Conservation (phyloP, 2,113 vertebrate species). For the Poecilia latipinna region DNA sequence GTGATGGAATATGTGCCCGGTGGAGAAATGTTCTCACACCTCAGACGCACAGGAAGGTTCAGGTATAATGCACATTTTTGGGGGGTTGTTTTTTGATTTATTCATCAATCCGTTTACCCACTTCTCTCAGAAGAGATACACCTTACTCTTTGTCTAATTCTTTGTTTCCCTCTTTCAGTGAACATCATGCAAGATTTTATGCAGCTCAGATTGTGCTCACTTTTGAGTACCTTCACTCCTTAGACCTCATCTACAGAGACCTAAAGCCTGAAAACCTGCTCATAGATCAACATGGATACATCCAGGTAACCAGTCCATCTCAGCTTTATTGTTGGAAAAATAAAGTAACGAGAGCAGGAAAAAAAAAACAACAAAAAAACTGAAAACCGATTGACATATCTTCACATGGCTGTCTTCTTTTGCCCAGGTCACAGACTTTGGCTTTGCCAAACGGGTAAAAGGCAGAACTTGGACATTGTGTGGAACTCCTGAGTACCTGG, state of each 20-base stretch:
- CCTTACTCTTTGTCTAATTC: constrained; percentile 8
- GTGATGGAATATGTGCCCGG: constrained; percentile 99
- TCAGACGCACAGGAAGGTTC: constrained; percentile 98
- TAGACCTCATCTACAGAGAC: constrained; percentile 99
- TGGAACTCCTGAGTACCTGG: constrained; percentile 98
- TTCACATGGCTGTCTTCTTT: neutral
- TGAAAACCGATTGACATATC: too few relatives aligned
- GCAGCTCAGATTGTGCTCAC: constrained; percentile 99
- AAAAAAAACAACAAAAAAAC: neutral
- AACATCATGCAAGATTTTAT: constrained; percentile 97
- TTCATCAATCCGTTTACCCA: neutral
- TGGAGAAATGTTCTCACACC: constrained; percentile 99
- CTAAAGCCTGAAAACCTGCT: constrained; percentile 99
- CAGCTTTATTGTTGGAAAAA: neutral
- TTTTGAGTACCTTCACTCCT: constrained; percentile 99
- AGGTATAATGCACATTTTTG: constrained; percentile 78
- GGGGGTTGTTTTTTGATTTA: neutral
- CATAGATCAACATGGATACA: constrained; percentile 99
- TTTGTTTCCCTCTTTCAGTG: constrained; percentile 80
- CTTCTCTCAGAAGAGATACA: neutral
- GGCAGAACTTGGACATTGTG: constrained; percentile 99
- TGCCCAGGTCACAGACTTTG: constrained; percentile 96
- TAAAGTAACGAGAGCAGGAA: neutral
- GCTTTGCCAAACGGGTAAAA: constrained; percentile 99
- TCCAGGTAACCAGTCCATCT: constrained; percentile 85